phyloP scores from a whole-genome alignment of 2,888 invertebrate species.

The Caenorhabditis angaria region DNA sequence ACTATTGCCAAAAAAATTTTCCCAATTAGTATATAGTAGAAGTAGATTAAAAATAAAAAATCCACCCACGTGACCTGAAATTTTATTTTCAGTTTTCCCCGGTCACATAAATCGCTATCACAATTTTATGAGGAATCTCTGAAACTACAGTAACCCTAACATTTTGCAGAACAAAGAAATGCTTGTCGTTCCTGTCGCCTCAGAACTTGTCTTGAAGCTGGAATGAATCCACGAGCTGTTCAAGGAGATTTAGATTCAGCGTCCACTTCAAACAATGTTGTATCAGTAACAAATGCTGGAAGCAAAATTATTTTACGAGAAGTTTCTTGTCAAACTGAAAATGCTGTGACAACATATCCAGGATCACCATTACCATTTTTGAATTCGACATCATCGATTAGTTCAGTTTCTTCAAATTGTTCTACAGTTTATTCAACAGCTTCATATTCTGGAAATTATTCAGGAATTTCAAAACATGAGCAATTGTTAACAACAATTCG shows the following conservation, averaged over 20 bases:
- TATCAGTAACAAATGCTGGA: neutral
- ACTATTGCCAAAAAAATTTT: too few species aligned
- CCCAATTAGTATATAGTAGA: too few species aligned
- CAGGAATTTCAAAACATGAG: slow-evolving; percentile 10
- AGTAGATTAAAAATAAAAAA: too few species aligned
- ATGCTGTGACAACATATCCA: neutral
- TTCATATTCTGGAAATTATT: neutral
- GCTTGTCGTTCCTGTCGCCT: slow-evolving; percentile 56
- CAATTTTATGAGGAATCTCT: too few species aligned
- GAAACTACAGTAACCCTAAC: too few species aligned
- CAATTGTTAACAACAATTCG: slow-evolving; percentile 16
- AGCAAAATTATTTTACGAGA: neutral
- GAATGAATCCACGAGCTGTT: slow-evolving; percentile 63
- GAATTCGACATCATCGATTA: neutral
- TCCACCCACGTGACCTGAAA: too few species aligned
- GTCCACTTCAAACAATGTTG: slow-evolving; percentile 3
- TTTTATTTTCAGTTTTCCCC: too few species aligned
- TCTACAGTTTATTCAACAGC: neutral
- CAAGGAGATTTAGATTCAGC: slow-evolving; percentile 38
- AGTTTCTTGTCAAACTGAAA: slow-evolving; percentile 17
- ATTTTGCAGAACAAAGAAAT: slow-evolving; percentile 52
- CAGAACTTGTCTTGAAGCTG: slow-evolving; percentile 43
- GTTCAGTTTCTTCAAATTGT: neutral
- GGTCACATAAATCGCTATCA: too few species aligned
- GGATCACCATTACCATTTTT: neutral